phyloP scores from a whole-genome alignment of 2,797 vertebrate genomes.

The Sphenodon punctatus region DNA sequence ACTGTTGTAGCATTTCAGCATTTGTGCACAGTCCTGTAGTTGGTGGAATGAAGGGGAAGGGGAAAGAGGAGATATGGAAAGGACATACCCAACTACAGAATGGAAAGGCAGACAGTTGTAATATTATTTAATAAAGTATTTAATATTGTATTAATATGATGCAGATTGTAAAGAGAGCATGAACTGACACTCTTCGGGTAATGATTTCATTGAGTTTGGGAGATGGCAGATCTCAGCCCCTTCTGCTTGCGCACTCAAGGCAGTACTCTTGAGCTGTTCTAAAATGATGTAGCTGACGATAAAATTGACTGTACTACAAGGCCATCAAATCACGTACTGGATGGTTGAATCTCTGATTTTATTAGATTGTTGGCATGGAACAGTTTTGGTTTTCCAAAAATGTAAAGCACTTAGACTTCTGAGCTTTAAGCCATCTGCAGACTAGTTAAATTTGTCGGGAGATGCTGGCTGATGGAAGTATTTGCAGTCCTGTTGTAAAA shows the following conservation, averaged over 20 bases:
- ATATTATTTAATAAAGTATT: too few species aligned
- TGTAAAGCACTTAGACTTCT: background rate
- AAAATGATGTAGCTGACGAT: background rate
- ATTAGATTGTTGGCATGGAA: conserved; percentile 1
- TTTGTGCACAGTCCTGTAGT: too few species aligned
- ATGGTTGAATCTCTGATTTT: conserved; percentile 2
- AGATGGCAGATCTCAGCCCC: background rate
- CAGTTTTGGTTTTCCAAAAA: conserved; percentile 31
- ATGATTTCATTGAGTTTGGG: background rate
- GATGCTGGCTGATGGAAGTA: background rate
- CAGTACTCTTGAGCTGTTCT: background rate
- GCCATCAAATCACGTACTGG: background rate
- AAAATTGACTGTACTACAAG: conserved; percentile 11
- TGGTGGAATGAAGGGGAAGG: too few species aligned
- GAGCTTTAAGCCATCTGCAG: conserved; percentile 32
- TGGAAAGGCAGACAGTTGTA: background rate
- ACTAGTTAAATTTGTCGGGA: conserved; percentile 21
- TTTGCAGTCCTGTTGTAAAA: conserved; percentile 27
- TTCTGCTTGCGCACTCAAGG: background rate
- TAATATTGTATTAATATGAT: too few species aligned
- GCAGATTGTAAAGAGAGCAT: background rate
- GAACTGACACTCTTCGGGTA: background rate
- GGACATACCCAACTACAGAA: background rate
- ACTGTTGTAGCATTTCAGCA: background rate
- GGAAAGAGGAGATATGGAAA: background rate